Evolutionary conservation across 2,797 vertebrate genomes (phyloP), one percentile per base, ranked within the genome.

Genomic region (Bovichtus diacanthus): DNA sequence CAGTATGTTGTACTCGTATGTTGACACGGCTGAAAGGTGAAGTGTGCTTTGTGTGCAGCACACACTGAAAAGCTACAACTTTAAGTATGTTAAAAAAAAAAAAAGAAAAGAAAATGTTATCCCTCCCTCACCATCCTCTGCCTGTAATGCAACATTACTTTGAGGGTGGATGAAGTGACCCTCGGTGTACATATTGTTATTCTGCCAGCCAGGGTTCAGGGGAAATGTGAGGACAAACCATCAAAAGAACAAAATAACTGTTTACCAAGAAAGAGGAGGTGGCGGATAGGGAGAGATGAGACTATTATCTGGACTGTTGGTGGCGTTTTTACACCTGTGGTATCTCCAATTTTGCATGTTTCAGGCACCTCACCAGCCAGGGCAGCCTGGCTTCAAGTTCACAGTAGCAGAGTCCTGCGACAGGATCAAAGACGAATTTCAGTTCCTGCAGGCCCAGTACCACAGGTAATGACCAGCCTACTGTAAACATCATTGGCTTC

Each of bases 351-450:
- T 38, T 64, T 72, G 51, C 54, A 54, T 84, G 74, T 92, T 92
- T 53, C 86, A 98, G 97, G 97, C 97, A 90, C 97, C 97, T 86
- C 97, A 98, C 91, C 97, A 98, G 86, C 97, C 97, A 78, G 97
- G 97, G 44, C 97, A 98, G 91, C 97, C 97, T 59, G 97, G 97
- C 67, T 98, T 98, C 93, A 98, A 98, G 94, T 98, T 98, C 94
- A 98, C 97, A 0, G 97, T 98, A 77, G 97, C 97, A 2, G 97
- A 98, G 83, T 98, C 97, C 51, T 98, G 97, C 49, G 97, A 98
- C 88, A 85, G 97, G 92, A 98, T 98, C 94, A 98, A 98, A 95
- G 97, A 98, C 82, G 97, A 98, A 88, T 98, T 98, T 94, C 97
- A 98, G 96, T 98, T 98, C 84, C 93, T 98, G 85, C 97, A 98